A percentile compares a stretch with the other conserved stretches of the same genome.
Conservation (phyloP, 2,797 vertebrate genomes). For the Microchirus variegatus region DNA sequence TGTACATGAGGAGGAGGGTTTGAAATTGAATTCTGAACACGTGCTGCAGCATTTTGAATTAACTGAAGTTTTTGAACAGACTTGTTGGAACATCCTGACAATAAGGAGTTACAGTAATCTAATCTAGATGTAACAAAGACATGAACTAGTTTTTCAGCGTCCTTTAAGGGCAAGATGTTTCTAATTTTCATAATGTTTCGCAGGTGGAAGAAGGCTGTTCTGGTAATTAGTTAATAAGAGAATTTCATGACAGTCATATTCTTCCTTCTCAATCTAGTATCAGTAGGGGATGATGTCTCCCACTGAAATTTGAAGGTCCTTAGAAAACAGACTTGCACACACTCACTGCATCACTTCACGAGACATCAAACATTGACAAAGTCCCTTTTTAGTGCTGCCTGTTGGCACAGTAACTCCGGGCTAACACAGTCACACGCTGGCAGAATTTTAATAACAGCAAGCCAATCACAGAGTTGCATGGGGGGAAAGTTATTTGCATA, state of each 20-base stretch:
- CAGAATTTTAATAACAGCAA: constrained; percentile 82
- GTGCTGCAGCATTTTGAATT: too few species aligned
- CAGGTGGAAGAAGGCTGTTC: too few species aligned
- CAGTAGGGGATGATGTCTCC: constrained; percentile 63
- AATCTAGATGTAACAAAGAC: too few species aligned
- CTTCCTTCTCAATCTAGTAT: constrained; percentile 66
- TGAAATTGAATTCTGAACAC: too few species aligned
- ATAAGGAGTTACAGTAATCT: too few species aligned
- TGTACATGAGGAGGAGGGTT: too few species aligned
- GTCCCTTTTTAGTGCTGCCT: constrained; percentile 86
- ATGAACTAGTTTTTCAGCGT: too few species aligned
- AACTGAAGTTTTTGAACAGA: too few species aligned
- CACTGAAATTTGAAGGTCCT: constrained; percentile 69
- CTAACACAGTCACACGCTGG: constrained; percentile 83
- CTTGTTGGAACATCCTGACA: too few species aligned
- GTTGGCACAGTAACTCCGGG: constrained; percentile 84
- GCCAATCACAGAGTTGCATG: constrained; percentile 80
- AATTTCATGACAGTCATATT: constrained; percentile 51
- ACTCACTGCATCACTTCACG: constrained; percentile 71
- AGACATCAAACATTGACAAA: constrained; percentile 88
- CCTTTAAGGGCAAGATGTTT: too few species aligned
- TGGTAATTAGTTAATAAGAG: too few species aligned
- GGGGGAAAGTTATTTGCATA: constrained; percentile 79
- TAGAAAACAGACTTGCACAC: constrained; percentile 48
- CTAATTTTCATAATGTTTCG: too few species aligned